Conservation (phyloP, 2,113 vertebrate species). For the Hippocampus mohnikei region DNA sequence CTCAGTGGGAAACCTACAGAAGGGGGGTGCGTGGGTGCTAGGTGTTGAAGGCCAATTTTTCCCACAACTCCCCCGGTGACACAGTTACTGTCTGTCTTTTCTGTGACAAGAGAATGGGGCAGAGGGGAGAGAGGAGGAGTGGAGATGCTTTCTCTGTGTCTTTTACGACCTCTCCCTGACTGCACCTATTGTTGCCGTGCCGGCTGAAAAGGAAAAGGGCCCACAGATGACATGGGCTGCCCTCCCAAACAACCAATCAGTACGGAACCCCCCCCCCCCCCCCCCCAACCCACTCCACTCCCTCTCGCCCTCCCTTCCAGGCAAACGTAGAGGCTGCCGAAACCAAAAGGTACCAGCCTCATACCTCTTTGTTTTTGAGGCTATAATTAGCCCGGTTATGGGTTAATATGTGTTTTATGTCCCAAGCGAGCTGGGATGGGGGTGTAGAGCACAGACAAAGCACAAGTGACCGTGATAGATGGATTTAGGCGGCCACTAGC, state of each 20-base stretch:
- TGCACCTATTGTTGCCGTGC: conserved; percentile 69
- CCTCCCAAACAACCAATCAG: conserved; percentile 51
- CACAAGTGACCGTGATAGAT: conserved; percentile 54
- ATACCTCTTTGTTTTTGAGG: conserved; percentile 32
- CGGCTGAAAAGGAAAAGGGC: conserved; percentile 66
- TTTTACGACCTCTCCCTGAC: conserved; percentile 73
- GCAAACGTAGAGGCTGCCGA: conserved; percentile 26
- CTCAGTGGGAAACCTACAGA: conserved; percentile 32
- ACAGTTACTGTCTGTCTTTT: conserved; percentile 70
- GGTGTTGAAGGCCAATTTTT: conserved; percentile 61
- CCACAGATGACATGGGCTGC: conserved; percentile 65
- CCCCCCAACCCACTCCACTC: background rate
- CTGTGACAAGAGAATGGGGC: conserved; percentile 64
- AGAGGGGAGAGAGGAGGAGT: conserved; percentile 69
- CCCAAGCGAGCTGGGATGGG: conserved; percentile 39
- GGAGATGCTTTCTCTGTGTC: conserved; percentile 73
- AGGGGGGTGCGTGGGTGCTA: conserved; percentile 16
- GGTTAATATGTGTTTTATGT: conserved; percentile 29
- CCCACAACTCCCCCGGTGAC: conserved; percentile 66
- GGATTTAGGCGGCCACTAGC: conserved; percentile 54
- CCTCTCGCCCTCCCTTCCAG: conserved; percentile 5
- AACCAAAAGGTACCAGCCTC: conserved; percentile 16
- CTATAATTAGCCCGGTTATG: conserved; percentile 34
- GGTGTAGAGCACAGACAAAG: conserved; percentile 42
- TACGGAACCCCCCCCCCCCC: conserved; percentile 11